phyloP scores from a whole-genome alignment of 2,113 vertebrate genomes.

The Polyodon spathula region DNA sequence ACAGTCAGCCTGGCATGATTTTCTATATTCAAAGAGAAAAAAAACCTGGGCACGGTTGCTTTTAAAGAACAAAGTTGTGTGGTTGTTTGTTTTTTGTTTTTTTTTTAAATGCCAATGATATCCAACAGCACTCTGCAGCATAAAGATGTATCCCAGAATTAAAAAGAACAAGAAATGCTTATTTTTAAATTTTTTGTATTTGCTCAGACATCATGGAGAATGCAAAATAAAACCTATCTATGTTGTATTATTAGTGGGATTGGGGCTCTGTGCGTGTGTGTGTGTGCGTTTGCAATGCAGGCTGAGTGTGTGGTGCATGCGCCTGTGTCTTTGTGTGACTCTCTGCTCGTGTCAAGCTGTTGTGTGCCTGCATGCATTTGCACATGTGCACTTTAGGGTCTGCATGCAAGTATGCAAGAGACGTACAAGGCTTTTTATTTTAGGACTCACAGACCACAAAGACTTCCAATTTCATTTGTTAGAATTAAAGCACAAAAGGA shows the following conservation, averaged over 20 bases:
- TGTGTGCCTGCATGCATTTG: constrained; percentile 10
- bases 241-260: constrained; percentile 21
- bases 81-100: background rate
- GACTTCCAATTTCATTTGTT: no score
- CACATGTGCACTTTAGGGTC: constrained; percentile 12
- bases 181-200: constrained; percentile 21
- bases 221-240: constrained; percentile 37
- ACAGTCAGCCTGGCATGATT: no score
- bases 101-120: constrained; percentile 7
- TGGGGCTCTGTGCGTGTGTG: constrained; percentile 15
- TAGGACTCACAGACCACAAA: no score
- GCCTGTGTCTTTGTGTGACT: background rate
- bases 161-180: constrained; percentile 11
- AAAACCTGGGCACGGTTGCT: constrained; percentile 1
- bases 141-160: constrained; percentile 18
- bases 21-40: no score
- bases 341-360: background rate
- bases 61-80: background rate
- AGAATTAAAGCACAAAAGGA: no score
- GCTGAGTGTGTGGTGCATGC: background rate
- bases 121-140: constrained; percentile 15
- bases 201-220: constrained; percentile 23
- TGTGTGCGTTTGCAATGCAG: no score
- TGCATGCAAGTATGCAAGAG: no score
- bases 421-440: no score